Evolutionary conservation across 2,888 invertebrate genomes (phyloP).

Genomic region (Selenia dentaria): DNA sequence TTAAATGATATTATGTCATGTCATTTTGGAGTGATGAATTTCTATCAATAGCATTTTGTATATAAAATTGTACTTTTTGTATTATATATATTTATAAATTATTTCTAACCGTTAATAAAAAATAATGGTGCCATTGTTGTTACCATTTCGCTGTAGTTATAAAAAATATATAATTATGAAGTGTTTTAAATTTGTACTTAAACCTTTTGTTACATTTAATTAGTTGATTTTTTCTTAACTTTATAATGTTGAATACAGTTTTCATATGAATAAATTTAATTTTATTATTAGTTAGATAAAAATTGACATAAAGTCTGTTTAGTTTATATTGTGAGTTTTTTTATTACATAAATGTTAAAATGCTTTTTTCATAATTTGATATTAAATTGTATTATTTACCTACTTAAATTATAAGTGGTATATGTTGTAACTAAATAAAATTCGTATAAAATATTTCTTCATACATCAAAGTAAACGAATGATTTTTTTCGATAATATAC

Average conservation of each 20-base stretch:
- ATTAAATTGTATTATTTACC: too few relatives aligned
- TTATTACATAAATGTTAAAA: not conserved
- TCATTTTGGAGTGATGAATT: too few relatives aligned
- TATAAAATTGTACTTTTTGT: too few relatives aligned
- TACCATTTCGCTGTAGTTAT: conserved; percentile 64
- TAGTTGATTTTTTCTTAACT: conserved; percentile 21
- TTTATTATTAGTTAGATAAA: conserved; percentile 4
- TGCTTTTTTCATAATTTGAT: conserved; percentile 6
- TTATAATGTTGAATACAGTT: conserved; percentile 20
- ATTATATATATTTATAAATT: too few relatives aligned
- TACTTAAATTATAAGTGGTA: too few relatives aligned
- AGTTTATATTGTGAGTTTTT: conserved; percentile 1
- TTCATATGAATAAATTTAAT: not conserved
- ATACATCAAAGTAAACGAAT: too few relatives aligned
- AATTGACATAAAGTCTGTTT: not conserved
- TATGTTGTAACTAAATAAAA: too few relatives aligned
- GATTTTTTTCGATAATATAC: too few relatives aligned
- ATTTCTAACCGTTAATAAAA: not conserved
- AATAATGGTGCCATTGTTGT: conserved; percentile 75
- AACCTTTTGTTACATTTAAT: conserved; percentile 24
- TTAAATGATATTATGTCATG: too few relatives aligned
- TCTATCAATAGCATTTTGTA: too few relatives aligned
- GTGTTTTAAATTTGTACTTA: conserved; percentile 42
- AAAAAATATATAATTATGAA: conserved; percentile 43
- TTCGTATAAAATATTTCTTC: too few relatives aligned